Percentiles rank a stretch among this genome's conserved stretches.
Evolutionary conservation across 2,113 vertebrate genomes (phyloP).

Genomic region (Sinocyclocheilus maitianheensis): DNA sequence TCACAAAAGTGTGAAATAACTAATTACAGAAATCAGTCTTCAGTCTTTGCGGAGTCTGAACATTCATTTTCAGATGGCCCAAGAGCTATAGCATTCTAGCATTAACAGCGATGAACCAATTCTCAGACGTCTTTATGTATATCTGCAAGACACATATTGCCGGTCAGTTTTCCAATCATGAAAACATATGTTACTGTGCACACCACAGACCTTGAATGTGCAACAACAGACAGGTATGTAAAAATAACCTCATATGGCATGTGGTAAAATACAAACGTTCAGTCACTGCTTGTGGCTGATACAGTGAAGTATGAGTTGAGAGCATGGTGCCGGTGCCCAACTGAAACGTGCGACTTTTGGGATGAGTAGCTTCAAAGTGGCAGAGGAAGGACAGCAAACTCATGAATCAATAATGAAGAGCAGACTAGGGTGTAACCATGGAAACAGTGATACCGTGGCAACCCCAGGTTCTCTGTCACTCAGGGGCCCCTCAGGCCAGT

Average conservation of each 20-base stretch:
- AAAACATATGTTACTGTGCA: conserved; percentile 53
- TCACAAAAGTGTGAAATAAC: background rate
- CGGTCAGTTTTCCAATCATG: conserved; percentile 44
- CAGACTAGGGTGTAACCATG: conserved; percentile 24
- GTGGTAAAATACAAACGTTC: conserved; percentile 53
- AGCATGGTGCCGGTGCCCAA: background rate
- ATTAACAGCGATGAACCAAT: conserved; percentile 6
- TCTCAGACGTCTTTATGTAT: background rate
- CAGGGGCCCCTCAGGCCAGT: conserved; percentile 27
- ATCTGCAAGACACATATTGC: conserved; percentile 45
- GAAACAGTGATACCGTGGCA: conserved; percentile 3
- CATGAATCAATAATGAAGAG: conserved; percentile 19
- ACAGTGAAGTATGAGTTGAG: conserved; percentile 48
- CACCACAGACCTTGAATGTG: conserved; percentile 40
- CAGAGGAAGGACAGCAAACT: background rate
- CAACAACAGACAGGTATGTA: conserved; percentile 47
- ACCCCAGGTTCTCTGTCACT: conserved; percentile 38
- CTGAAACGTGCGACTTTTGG: background rate
- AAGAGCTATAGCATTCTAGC: conserved; percentile 25
- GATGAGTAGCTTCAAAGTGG: background rate
- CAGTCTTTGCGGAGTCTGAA: conserved; percentile 13
- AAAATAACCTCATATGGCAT: conserved; percentile 57
- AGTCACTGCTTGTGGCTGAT: conserved; percentile 46
- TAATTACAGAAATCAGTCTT: background rate
- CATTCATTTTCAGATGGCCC: conserved; percentile 30